Evolutionary conservation across 2,888 invertebrate species (phyloP).

Genomic region (Sinelater perroti): DNA sequence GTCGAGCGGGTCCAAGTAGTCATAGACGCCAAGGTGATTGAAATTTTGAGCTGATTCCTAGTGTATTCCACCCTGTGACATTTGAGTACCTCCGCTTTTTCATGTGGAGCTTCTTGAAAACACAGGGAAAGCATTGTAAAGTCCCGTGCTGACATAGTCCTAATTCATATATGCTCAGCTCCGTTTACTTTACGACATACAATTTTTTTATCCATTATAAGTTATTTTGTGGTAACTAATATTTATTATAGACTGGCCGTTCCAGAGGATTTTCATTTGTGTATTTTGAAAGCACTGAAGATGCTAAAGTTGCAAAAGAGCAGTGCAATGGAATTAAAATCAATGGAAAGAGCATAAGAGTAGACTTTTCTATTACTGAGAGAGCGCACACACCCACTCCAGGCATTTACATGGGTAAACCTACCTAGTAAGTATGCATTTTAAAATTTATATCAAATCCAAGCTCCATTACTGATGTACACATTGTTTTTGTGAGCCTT

Average conservation of each 20-base stretch:
- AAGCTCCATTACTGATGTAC: neutral
- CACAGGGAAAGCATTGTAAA: constrained; percentile 50
- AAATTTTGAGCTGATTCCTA: too few relatives aligned
- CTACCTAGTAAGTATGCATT: constrained; percentile 71
- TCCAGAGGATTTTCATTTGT: constrained; percentile 98
- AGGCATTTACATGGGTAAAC: constrained; percentile 96
- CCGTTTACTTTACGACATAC: constrained; percentile 50
- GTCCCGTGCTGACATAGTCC: constrained; percentile 50
- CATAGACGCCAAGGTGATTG: constrained; percentile 91
- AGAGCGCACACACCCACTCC: constrained; percentile 97
- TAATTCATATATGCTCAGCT: constrained; percentile 48
- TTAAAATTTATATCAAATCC: neutral
- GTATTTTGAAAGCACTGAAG: constrained; percentile 87
- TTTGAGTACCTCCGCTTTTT: constrained; percentile 49
- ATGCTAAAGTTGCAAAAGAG: constrained; percentile 93
- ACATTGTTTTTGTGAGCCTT: too few relatives aligned
- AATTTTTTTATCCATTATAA: neutral
- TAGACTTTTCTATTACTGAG: constrained; percentile 95
- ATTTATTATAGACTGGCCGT: constrained; percentile 75
- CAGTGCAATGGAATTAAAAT: constrained; percentile 94
- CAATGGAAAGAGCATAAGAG: constrained; percentile 90
- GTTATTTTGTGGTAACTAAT: constrained; percentile 14
- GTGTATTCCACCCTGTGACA: constrained; percentile 48
- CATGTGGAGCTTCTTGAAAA: constrained; percentile 50
- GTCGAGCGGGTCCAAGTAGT: constrained; percentile 94